A percentile compares a stretch with the other conserved stretches of the same genome.
These are phyloP conservation scores for Heteronetta atricapilla DNA, from an alignment of 2,113 vertebrate genomes.

Conservation along the genomic window DNA sequence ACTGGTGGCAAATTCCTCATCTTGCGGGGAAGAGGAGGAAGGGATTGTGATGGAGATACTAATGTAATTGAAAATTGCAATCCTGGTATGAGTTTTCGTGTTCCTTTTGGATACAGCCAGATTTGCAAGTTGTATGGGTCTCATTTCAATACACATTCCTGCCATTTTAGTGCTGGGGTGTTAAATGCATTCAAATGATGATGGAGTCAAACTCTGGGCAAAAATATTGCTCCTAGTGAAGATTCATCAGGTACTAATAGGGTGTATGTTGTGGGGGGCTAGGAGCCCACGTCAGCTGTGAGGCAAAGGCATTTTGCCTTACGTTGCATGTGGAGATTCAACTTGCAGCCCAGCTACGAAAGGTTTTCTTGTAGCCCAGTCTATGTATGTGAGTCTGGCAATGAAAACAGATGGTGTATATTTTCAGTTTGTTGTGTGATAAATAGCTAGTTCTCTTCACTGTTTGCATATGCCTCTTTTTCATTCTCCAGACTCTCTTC, in stretches of 20 bases:
- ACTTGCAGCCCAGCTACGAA: background rate
- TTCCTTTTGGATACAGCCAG: background rate
- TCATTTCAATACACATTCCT: fast-evolving
- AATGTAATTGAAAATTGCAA: background rate
- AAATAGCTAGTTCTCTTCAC: background rate
- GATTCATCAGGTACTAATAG: background rate
- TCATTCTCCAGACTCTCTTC: background rate
- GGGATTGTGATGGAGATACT: background rate
- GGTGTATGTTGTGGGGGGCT: background rate
- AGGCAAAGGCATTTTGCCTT: background rate
- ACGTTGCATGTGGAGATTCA: background rate
- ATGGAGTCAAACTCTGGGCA: background rate
- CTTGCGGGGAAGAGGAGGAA: background rate
- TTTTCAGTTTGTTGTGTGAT: background rate
- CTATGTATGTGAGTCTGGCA: background rate
- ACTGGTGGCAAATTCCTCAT: background rate
- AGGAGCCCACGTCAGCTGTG: background rate
- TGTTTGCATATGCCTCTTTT: background rate
- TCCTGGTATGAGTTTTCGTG: background rate
- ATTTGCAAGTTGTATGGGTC: background rate
- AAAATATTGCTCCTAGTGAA: background rate
- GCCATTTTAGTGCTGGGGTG: background rate
- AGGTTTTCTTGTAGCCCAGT: background rate
- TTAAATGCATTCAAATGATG: background rate
- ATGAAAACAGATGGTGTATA: background rate